phyloP scores from a whole-genome alignment of 2,888 invertebrate species.

The Drosophila demipolita region DNA sequence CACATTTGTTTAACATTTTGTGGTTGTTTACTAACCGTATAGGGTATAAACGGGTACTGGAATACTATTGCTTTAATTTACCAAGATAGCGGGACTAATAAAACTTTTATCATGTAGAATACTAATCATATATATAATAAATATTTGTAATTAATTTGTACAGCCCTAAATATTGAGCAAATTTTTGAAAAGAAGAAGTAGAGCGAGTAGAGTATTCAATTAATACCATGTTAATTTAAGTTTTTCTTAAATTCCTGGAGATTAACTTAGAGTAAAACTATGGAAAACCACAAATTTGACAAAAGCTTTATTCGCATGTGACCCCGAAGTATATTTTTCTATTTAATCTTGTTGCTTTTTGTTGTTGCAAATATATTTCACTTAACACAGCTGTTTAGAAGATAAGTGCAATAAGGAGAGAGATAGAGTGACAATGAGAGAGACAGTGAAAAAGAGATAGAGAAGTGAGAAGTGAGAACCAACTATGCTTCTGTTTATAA shows the following conservation, averaged over 20 bases:
- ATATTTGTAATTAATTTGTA: background rate
- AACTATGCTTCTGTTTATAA: conserved; percentile 65
- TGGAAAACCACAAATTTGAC: conserved; percentile 32
- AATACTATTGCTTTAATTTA: background rate
- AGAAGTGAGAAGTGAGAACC: conserved; percentile 31
- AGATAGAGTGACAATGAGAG: background rate
- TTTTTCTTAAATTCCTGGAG: conserved; percentile 6
- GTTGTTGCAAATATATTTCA: conserved; percentile 62
- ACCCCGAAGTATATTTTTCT: background rate
- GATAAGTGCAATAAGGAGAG: background rate
- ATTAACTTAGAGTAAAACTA: conserved; percentile 23
- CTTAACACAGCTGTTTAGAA: conserved; percentile 35
- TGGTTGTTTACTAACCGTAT: background rate
- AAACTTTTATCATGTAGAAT: background rate
- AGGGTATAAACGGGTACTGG: background rate
- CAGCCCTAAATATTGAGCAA: background rate
- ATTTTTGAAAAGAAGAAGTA: background rate
- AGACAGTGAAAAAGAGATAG: conserved; percentile 3
- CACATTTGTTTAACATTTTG: conserved; percentile 29
- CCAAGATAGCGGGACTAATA: background rate
- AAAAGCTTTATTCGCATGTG: conserved; percentile 43
- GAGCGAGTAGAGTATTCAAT: background rate
- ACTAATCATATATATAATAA: background rate
- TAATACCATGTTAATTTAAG: background rate
- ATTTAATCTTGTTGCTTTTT: conserved; percentile 4